Evolutionary conservation across 2,797 vertebrate species (phyloP).

Genomic region (Pangasius macronema): DNA sequence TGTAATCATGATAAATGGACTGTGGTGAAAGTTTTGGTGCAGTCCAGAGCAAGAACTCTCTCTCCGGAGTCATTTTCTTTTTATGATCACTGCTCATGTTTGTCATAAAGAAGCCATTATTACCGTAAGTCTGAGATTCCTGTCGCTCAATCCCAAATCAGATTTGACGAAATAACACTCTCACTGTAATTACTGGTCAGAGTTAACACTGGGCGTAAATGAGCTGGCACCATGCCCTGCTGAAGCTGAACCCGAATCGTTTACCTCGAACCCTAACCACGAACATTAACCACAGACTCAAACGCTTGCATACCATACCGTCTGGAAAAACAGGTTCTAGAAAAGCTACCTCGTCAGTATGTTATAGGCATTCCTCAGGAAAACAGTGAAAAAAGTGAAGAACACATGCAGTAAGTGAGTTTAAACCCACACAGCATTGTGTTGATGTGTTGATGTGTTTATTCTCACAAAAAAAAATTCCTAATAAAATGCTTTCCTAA

Average conservation of each 20-base stretch:
- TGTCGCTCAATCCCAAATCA: background rate
- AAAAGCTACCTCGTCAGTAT: background rate
- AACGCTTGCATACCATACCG: background rate
- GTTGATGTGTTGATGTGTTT: background rate
- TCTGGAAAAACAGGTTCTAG: background rate
- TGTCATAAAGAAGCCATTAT: background rate
- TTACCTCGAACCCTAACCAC: background rate
- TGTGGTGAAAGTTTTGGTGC: background rate
- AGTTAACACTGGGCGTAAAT: background rate
- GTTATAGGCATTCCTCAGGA: background rate
- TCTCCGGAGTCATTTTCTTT: background rate
- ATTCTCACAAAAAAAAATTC: background rate
- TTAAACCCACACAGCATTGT: background rate
- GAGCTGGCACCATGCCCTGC: background rate
- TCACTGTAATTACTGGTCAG: background rate
- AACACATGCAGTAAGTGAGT: background rate
- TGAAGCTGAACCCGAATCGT: background rate
- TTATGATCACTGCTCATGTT: background rate
- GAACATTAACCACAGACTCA: background rate
- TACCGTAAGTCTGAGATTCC: background rate
- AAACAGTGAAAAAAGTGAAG: background rate
- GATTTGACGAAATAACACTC: conserved; percentile 14
- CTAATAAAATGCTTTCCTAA: background rate
- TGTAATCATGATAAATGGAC: conserved; percentile 14
- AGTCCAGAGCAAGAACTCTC: background rate